Evolutionary conservation across 2,797 vertebrate genomes (phyloP).

Genomic region (Rhadinocentrus ornatus): DNA sequence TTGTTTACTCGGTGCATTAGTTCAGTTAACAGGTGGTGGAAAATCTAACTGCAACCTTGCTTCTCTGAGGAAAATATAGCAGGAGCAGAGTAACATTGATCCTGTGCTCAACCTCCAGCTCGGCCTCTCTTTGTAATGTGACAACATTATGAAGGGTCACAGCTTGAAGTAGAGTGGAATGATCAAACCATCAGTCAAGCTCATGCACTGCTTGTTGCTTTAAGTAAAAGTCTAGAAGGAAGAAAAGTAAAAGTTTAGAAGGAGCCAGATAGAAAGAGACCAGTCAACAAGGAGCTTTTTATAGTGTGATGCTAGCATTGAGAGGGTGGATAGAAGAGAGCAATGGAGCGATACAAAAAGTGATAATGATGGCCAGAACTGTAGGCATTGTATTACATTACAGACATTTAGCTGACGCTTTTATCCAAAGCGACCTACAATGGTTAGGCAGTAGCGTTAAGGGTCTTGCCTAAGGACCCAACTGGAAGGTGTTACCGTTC

Average conservation of each 20-base stretch:
- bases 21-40: slow-evolving; percentile 45
- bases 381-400: no score
- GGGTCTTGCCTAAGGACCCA: no score
- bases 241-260: slow-evolving; percentile 32
- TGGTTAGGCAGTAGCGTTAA: no score
- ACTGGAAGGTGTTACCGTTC: no score
- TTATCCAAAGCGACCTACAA: no score
- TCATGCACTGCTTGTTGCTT: slow-evolving; percentile 32
- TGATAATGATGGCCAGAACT: no score
- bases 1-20: slow-evolving; percentile 54
- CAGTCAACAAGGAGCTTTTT: no score
- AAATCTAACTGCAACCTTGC: slow-evolving; percentile 51
- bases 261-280: neutral
- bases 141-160: slow-evolving; percentile 58
- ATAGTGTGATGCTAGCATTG: no score
- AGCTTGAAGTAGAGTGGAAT: slow-evolving; percentile 45
- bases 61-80: slow-evolving; percentile 58
- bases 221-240: slow-evolving; percentile 46
- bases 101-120: slow-evolving; percentile 46
- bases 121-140: slow-evolving; percentile 46
- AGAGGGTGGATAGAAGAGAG: no score
- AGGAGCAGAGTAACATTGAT: slow-evolving; percentile 56
- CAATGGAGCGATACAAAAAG: no score
- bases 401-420: no score
- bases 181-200: slow-evolving; percentile 52